Conservation (phyloP, 2,113 vertebrate genomes). For the Microtus richardsoni region DNA sequence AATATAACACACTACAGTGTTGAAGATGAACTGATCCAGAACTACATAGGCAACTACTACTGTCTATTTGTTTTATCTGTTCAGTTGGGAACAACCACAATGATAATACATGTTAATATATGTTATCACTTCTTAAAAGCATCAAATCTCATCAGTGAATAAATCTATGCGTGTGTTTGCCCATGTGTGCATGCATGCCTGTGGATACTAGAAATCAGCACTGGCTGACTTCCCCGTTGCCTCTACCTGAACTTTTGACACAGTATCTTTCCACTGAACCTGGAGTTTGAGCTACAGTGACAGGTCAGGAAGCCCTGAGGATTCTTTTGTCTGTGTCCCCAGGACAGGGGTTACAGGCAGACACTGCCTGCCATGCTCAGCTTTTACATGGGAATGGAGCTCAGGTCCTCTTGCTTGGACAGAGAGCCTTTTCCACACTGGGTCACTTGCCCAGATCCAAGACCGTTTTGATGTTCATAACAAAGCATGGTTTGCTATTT, state of each 20-base stretch:
- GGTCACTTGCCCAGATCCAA: neutral
- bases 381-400: neutral
- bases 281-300: neutral
- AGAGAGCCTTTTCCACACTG: neutral
- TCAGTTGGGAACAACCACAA: neutral
- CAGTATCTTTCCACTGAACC: neutral
- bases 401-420: too few species aligned
- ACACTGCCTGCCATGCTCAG: too few species aligned
- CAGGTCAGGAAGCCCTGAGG: too few species aligned
- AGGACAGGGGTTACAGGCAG: neutral
- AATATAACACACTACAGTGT: neutral
- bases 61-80: neutral
- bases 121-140: neutral
- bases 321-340: neutral
- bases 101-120: neutral
- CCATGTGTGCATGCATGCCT: neutral
- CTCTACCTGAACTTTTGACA: neutral
- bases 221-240: too few species aligned
- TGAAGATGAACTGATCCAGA: neutral
- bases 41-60: neutral
- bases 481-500: conserved; percentile 1
- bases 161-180: neutral
- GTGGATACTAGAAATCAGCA: too few species aligned
- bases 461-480: neutral
- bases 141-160: neutral